Evolutionary conservation across 1,140 invertebrate species (phyloP), one percentile per base, ranked within the genome.

Genomic region (Orchesella cincta): DNA sequence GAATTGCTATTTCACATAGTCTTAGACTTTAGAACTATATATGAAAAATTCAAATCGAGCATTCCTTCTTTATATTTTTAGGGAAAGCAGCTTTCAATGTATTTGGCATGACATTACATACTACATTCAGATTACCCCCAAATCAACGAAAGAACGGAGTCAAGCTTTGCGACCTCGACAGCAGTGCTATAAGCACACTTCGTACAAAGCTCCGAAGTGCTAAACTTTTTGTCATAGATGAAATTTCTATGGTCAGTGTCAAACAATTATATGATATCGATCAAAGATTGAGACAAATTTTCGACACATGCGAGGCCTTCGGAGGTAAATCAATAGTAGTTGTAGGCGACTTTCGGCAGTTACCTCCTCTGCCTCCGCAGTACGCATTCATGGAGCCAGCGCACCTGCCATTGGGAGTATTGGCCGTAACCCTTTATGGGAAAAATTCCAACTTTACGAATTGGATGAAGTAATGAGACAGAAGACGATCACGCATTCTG

Each of bases 401-500:
- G 31, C 23, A 52, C 16, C 23, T 54, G 2, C 39, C 8, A 29
- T 12, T 39, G 3, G 51, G 34, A 8, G 26, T 5, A 28, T 14
- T 36, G 29, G 39, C 12, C 26, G 29, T 5, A 62, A 75, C n/a
- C 51, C n/a, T 3, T 51, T 75, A 3, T 54, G 74, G 74, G 23
- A n/a, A 3, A 18, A 16, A 8, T 75, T 75, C 29, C 46, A 31
- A 64, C 5, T 77, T 8, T 73, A 31, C 46, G 77, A 78, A 26
- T 46, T 78, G 33, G 34, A 46, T 5, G 73, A 78, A 75, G 71
- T 78, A 20, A 78, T 78, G 77, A 31, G 77, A n/a, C 77, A 78
- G 52, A 5, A 39, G 77, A 73, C 0, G 73, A 78, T 1, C 23
- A 1, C 1, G 73, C 0, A 2, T 75, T 78, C 26, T 46, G 54